phyloP scores from a whole-genome alignment of 1,140 invertebrate species.

The Tetraneura akinire region DNA sequence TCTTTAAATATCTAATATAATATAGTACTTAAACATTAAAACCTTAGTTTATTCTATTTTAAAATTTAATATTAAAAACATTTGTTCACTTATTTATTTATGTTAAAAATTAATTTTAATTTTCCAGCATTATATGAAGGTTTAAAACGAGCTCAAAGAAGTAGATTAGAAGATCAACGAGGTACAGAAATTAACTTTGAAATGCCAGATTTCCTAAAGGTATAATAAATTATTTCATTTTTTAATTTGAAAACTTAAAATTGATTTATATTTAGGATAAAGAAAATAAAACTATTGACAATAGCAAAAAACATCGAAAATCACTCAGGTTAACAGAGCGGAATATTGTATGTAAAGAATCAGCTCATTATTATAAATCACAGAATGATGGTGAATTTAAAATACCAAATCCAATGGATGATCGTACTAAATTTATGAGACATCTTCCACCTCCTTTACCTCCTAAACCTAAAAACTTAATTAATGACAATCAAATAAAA shows the following conservation, averaged over 20 bases:
- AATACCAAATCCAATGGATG: conserved; percentile 32
- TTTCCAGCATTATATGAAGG: conserved; percentile 71
- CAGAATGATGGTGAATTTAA: conserved; percentile 38
- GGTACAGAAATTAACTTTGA: conserved; percentile 81
- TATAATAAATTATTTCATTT: conserved; percentile 54
- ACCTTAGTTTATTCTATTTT: too few species aligned
- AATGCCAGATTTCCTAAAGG: conserved; percentile 77
- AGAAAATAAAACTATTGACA: conserved; percentile 17
- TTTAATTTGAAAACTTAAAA: not conserved
- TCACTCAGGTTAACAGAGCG: conserved; percentile 28
- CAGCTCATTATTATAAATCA: conserved; percentile 25
- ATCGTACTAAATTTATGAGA: not conserved
- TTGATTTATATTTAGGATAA: conserved; percentile 28
- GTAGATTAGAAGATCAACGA: conserved; percentile 77
- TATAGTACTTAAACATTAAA: too few species aligned
- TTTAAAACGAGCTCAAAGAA: conserved; percentile 73
- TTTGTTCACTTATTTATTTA: too few species aligned
- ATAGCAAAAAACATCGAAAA: conserved; percentile 34
- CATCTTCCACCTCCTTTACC: conserved; percentile 55
- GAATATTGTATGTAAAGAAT: not conserved
- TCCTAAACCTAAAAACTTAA: conserved; percentile 56
- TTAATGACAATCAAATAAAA: conserved; percentile 8
- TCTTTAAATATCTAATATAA: too few species aligned
- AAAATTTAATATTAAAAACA: too few species aligned
- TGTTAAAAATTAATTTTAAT: not conserved